phyloP scores from a whole-genome alignment of 1,140 invertebrate species.

The Chionoecetes opilio region DNA sequence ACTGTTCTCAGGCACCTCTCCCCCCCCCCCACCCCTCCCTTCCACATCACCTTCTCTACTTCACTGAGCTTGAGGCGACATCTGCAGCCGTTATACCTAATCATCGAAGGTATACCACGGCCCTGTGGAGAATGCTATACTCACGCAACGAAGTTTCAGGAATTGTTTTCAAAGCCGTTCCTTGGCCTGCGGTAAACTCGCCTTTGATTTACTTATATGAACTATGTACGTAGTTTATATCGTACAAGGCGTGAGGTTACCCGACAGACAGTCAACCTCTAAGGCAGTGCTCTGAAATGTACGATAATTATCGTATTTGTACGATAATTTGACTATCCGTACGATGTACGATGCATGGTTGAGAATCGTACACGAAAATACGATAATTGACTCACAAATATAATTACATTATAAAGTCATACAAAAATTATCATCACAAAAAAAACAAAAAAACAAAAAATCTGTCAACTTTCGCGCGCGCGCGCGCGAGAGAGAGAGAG shows the following conservation, averaged over 20 bases:
- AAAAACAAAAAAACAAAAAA: no score
- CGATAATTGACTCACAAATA: no score
- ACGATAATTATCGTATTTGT: no score
- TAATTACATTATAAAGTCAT: no score
- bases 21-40: no score
- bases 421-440: no score
- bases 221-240: background rate
- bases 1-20: background rate
- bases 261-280: background rate
- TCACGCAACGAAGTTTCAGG: background rate
- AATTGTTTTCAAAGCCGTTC: background rate
- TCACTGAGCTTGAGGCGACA: background rate
- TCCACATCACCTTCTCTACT: background rate
- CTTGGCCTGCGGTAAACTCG: background rate
- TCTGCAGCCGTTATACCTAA: background rate
- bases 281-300: no score
- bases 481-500: no score
- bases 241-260: background rate
- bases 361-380: no score
- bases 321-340: no score
- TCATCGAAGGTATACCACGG: background rate
- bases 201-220: background rate
- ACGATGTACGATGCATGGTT: no score
- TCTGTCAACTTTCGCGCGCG: no score
- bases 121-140: background rate